Evolutionary conservation across 2,797 vertebrate genomes (phyloP).

Genomic region (Lycodopsis pacificus): DNA sequence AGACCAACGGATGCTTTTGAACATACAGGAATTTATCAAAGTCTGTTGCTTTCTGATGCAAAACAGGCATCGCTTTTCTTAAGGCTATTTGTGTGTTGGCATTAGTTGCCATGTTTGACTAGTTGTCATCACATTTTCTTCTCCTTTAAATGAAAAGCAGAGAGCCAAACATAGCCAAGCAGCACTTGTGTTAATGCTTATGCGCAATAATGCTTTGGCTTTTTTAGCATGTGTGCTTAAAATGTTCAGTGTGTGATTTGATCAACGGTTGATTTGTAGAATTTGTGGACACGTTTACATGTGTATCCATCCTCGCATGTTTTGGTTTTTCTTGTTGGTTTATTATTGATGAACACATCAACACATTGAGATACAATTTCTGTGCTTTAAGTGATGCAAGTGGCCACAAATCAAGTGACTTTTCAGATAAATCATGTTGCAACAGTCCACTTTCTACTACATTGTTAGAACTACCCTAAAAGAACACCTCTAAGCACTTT

Average conservation of each 20-base stretch:
- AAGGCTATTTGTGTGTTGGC: constrained; percentile 1
- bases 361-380: too few species aligned
- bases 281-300: neutral
- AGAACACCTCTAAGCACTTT: neutral
- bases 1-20: constrained; percentile 4
- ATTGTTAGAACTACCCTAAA: neutral
- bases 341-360: neutral
- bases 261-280: neutral
- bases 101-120: constrained; percentile 4
- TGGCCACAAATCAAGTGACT: neutral
- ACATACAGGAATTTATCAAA: constrained; percentile 21
- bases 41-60: neutral
- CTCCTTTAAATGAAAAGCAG: constrained; percentile 30
- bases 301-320: neutral
- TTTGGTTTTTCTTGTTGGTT: neutral
- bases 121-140: constrained; percentile 20
- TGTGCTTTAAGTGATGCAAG: neutral
- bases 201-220: neutral
- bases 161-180: constrained; percentile 11
- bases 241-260: neutral
- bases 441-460: neutral
- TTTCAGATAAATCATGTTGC: neutral
- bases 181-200: constrained; percentile 29
- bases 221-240: neutral
- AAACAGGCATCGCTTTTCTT: neutral